phyloP scores from a whole-genome alignment of 1,140 invertebrate species.

The Camponotus pennsylvanicus region DNA sequence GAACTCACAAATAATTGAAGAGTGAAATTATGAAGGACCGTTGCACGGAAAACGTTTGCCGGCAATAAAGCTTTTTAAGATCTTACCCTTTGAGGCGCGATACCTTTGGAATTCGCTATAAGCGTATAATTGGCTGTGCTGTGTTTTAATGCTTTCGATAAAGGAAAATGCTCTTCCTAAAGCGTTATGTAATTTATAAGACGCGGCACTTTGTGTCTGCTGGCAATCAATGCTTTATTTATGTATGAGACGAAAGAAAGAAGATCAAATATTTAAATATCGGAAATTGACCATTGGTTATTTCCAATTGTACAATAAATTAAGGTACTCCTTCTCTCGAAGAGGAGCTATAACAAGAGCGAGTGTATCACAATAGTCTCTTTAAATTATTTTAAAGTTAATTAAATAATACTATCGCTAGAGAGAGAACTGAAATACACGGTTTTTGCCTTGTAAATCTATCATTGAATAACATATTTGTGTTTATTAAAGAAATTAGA shows the following conservation, averaged over 20 bases:
- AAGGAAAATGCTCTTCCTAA: constrained; percentile 28
- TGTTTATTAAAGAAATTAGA: background rate
- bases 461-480: constrained; percentile 1
- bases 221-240: background rate
- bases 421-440: background rate
- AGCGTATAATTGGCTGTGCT: constrained; percentile 47
- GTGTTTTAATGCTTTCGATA: constrained; percentile 53
- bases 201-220: constrained; percentile 18
- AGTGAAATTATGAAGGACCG: constrained; percentile 63
- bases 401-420: background rate
- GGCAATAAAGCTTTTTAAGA: constrained; percentile 61
- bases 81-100: constrained; percentile 44
- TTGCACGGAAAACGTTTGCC: constrained; percentile 53
- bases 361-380: too few species aligned
- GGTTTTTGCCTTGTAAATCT: background rate
- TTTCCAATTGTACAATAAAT: background rate
- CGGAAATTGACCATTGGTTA: background rate
- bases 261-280: background rate
- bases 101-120: constrained; percentile 40
- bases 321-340: background rate
- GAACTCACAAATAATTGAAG: constrained; percentile 60
- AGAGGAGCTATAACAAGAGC: background rate
- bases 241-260: background rate
- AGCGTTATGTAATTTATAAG: constrained; percentile 50
- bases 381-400: constrained; percentile 21